phyloP scores from a whole-genome alignment of 2,888 invertebrate species.

The Thyatira batis region DNA sequence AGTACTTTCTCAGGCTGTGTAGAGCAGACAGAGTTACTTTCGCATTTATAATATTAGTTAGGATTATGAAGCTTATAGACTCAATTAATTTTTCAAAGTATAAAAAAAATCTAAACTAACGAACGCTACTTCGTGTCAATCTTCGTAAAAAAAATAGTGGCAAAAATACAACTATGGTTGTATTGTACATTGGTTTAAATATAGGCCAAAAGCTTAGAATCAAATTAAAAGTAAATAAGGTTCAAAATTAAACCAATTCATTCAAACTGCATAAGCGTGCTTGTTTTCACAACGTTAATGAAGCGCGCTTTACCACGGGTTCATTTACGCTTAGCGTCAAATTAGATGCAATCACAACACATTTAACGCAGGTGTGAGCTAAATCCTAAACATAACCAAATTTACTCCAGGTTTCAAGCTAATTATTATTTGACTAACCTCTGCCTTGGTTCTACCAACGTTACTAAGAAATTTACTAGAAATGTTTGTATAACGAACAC shows the following conservation, averaged over 20 bases:
- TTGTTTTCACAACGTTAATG: constrained; percentile 1
- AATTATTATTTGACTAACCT: not conserved
- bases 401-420: not conserved
- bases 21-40: too few species aligned
- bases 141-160: too few species aligned
- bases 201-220: not conserved
- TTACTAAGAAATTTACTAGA: too few species aligned
- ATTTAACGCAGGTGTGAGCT: not conserved
- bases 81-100: too few species aligned
- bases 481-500: too few species aligned
- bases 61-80: too few species aligned
- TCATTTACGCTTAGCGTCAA: not conserved
- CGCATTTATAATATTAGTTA: too few species aligned
- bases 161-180: too few species aligned
- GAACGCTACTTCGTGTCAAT: too few species aligned
- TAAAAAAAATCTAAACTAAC: too few species aligned
- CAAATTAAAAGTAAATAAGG: not conserved
- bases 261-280: not conserved
- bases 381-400: not conserved
- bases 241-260: not conserved
- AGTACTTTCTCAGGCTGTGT: too few species aligned
- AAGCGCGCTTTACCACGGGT: not conserved
- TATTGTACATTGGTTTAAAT: not conserved
- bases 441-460: too few species aligned
- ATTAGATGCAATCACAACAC: constrained; percentile 3